These are phyloP conservation scores for Drosophila kuntzei DNA, from an alignment of 2,888 invertebrate genomes.

Conservation along the genomic window DNA sequence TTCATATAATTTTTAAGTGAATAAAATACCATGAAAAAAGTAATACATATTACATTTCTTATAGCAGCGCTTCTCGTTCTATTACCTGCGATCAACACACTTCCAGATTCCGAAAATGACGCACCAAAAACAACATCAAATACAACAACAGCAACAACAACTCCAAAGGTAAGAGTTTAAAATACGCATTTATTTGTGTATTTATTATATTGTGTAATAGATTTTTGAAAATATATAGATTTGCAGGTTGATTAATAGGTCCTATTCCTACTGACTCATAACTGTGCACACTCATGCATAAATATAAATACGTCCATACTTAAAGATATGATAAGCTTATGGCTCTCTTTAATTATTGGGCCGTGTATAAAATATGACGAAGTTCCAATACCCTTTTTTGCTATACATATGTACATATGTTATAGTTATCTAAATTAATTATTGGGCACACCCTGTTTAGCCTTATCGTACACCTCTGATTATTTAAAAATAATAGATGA, in stretches of 20 bases:
- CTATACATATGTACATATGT: neutral
- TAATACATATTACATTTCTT: conserved; percentile 4
- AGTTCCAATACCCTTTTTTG: conserved; percentile 1
- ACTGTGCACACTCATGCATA: conserved; percentile 3
- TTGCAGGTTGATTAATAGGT: neutral
- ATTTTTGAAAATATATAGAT: neutral
- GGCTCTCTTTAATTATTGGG: conserved; percentile 1
- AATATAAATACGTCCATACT: conserved; percentile 10
- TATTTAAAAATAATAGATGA: neutral
- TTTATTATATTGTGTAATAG: conserved; percentile 2
- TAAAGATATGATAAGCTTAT: conserved; percentile 28
- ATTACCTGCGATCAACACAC: conserved; percentile 14
- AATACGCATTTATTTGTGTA: conserved; percentile 5
- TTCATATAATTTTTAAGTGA: neutral
- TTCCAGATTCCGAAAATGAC: conserved; percentile 10
- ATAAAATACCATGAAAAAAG: conserved; percentile 29
- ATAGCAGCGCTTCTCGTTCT: conserved; percentile 14
- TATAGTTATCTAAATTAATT: neutral
- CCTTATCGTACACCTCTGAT: neutral
- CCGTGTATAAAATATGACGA: neutral
- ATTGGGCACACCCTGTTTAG: neutral
- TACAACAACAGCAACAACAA: neutral
- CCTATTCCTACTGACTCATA: conserved; percentile 21
- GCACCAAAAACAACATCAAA: conserved; percentile 3
- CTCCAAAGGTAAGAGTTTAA: conserved; percentile 22